phyloP scores from a whole-genome alignment of 1,140 invertebrate species.

The Bombus terrestris region DNA sequence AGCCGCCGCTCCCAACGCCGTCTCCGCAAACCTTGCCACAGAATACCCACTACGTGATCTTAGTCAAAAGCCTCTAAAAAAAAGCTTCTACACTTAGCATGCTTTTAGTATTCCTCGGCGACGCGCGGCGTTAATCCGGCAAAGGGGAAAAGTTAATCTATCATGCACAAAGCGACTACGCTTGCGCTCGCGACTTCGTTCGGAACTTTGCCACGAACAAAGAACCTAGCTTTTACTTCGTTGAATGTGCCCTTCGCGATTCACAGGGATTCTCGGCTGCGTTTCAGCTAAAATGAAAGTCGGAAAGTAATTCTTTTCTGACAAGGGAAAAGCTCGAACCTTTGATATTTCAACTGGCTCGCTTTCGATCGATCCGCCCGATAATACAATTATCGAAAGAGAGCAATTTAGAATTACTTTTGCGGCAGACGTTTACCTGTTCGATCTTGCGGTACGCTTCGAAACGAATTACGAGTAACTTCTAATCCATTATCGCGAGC shows the following conservation, averaged over 20 bases:
- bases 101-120: constrained; percentile 61
- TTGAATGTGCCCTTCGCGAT: constrained; percentile 13
- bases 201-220: constrained; percentile 10
- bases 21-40: constrained; percentile 89
- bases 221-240: constrained; percentile 40
- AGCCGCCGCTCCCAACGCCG: constrained; percentile 86
- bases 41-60: constrained; percentile 83
- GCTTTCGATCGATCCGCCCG: neutral
- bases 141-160: constrained; percentile 48
- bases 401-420: neutral
- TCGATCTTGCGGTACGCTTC: neutral
- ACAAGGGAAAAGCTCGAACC: neutral
- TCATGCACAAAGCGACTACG: constrained; percentile 59
- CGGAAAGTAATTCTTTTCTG: constrained; percentile 4
- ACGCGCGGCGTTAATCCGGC: constrained; percentile 50
- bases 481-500: too few species aligned
- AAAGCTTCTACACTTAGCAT: constrained; percentile 79
- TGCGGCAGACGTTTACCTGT: neutral
- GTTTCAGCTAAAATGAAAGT: neutral
- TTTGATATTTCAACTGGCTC: neutral
- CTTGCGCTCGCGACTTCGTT: neutral
- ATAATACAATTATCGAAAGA: neutral
- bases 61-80: constrained; percentile 80
- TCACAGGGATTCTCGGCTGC: neutral
- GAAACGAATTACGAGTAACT: neutral